phyloP scores from a whole-genome alignment of 1,140 invertebrate species.

The Schlechtendalia chinensis region DNA sequence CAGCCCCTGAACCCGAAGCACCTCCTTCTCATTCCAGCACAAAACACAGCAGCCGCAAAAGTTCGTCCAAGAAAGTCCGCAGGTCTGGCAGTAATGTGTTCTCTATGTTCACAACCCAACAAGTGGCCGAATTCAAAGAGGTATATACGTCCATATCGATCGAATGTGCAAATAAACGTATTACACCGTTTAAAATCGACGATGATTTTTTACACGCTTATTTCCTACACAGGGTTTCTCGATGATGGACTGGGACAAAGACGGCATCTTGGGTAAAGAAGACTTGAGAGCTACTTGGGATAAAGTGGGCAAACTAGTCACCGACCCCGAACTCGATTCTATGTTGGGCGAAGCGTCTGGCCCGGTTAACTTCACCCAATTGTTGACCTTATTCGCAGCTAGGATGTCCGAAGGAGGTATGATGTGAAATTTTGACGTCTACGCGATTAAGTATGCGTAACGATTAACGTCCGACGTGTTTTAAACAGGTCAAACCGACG shows the following conservation, averaged over 20 bases:
- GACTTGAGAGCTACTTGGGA: slow-evolving; percentile 95
- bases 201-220: background rate
- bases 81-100: slow-evolving; percentile 90
- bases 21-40: slow-evolving; percentile 62
- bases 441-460: too few relatives aligned
- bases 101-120: slow-evolving; percentile 91
- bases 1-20: slow-evolving; percentile 60
- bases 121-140: slow-evolving; percentile 95
- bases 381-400: slow-evolving; percentile 87
- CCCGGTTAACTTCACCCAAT: slow-evolving; percentile 93
- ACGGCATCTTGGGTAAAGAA: slow-evolving; percentile 93
- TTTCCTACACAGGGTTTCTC: slow-evolving; percentile 76
- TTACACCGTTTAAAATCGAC: too few relatives aligned
- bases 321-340: slow-evolving; percentile 86
- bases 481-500: slow-evolving; percentile 67
- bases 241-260: slow-evolving; percentile 98
- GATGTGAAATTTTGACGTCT: background rate
- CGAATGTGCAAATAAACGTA: slow-evolving; percentile 51
- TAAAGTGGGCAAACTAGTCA: slow-evolving; percentile 84
- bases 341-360: slow-evolving; percentile 88
- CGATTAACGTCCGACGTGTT: too few relatives aligned
- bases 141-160: slow-evolving; percentile 57
- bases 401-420: slow-evolving; percentile 69
- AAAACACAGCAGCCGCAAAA: slow-evolving; percentile 61
- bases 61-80: slow-evolving; percentile 65